Percentiles rank a stretch among this genome's conserved stretches.
Evolutionary conservation across 2,888 invertebrate species (phyloP).

Genomic region (Pseudococcus longispinus): DNA sequence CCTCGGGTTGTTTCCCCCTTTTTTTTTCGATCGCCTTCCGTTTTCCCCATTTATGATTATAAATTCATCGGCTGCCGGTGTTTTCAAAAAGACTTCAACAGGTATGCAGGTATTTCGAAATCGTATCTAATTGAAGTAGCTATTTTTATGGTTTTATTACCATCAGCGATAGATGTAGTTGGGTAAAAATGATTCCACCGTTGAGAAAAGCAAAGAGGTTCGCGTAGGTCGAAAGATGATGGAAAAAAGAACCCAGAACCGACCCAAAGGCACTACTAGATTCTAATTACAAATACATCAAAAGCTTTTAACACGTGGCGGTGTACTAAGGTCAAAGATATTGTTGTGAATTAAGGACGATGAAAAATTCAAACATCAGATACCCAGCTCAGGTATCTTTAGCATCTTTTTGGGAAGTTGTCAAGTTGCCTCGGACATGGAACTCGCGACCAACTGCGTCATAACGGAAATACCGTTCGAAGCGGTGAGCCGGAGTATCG

Average conservation of each 20-base stretch:
- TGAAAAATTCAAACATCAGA: neutral
- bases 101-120: neutral
- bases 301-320: neutral
- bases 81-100: neutral
- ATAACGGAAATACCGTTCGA: constrained; percentile 26
- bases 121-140: neutral
- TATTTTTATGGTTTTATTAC: constrained; percentile 20
- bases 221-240: neutral
- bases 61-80: neutral
- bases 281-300: neutral
- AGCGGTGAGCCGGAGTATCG: neutral
- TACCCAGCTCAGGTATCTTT: neutral
- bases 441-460: neutral
- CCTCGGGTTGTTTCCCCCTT: neutral
- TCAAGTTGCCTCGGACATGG: neutral
- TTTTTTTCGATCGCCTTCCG: neutral
- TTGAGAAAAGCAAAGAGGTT: neutral
- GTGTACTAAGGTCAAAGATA: neutral
- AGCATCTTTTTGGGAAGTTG: neutral
- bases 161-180: neutral
- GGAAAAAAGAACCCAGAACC: neutral
- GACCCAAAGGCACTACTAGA: neutral
- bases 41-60: neutral
- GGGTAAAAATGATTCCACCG: neutral
- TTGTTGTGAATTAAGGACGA: neutral